Evolutionary conservation across 2,113 vertebrate species (phyloP).

Genomic region (Chaetura pelagica): DNA sequence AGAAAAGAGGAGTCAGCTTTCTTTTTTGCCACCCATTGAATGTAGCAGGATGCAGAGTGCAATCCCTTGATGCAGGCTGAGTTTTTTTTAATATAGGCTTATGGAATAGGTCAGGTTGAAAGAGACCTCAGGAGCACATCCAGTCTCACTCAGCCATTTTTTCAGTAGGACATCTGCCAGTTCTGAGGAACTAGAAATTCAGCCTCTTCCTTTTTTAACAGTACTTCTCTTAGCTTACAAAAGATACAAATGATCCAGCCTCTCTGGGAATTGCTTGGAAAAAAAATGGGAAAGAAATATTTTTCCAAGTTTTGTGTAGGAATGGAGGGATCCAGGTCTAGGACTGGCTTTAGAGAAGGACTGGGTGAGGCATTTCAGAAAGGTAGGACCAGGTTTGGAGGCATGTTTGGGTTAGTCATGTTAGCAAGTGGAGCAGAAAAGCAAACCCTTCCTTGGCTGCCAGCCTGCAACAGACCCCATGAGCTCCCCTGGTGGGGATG

Average conservation of each 20-base stretch:
- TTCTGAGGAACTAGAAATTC: background rate
- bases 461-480: rapidly evolving
- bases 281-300: background rate
- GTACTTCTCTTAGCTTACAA: background rate
- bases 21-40: background rate
- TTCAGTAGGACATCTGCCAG: background rate
- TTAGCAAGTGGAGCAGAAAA: background rate
- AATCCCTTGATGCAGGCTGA: background rate
- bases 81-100: background rate
- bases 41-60: background rate
- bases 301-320: background rate
- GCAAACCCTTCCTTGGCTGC: background rate
- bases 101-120: background rate
- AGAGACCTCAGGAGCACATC: background rate
- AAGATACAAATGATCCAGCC: background rate
- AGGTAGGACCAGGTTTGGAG: rapidly evolving
- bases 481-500: background rate
- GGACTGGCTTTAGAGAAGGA: background rate
- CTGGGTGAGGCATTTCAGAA: background rate
- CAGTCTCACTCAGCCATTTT: background rate
- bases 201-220: background rate
- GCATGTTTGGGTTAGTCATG: rapidly evolving
- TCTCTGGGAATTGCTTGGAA: background rate
- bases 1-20: background rate
- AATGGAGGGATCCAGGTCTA: background rate